Evolutionary conservation across 1,140 invertebrate genomes (phyloP).

Genomic region (Venturia canescens): DNA sequence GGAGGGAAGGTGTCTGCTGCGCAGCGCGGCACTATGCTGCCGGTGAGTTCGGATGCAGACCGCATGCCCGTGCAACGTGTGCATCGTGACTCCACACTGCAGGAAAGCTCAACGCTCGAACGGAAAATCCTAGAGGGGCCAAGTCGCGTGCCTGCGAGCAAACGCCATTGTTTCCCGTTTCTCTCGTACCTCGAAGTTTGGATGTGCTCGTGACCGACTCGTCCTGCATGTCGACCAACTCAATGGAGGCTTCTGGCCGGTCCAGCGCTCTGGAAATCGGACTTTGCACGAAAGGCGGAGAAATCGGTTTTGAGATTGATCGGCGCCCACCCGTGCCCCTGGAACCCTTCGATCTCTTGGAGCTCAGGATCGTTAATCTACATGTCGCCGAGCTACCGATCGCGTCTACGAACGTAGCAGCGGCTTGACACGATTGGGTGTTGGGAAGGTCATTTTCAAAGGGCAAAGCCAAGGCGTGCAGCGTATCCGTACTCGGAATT

Average conservation of each 20-base stretch:
- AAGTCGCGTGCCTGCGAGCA: background rate
- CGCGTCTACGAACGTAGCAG: no score
- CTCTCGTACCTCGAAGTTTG: background rate
- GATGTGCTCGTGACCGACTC: background rate
- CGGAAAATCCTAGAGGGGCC: slow-evolving; percentile 47
- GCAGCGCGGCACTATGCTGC: background rate
- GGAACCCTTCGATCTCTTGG: no score
- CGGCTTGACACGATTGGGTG: no score
- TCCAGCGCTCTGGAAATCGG: background rate
- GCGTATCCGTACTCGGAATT: no score
- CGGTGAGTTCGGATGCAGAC: slow-evolving; percentile 14
- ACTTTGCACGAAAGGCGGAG: background rate
- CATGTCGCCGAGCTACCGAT: no score
- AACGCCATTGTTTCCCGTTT: slow-evolving; percentile 26
- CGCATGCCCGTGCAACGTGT: slow-evolving; percentile 38
- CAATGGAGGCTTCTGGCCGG: background rate
- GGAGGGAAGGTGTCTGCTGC: slow-evolving; percentile 18
- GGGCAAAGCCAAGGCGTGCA: no score
- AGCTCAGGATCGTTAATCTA: no score
- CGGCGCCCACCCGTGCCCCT: no score
- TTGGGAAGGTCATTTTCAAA: no score
- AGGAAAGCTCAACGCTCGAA: slow-evolving; percentile 68
- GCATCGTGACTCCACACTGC: slow-evolving; percentile 55
- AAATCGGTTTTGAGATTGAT: background rate
- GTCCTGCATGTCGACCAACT: background rate